Evolutionary conservation across 1,140 invertebrate species (phyloP).

Genomic region (Berghia stephanieae): DNA sequence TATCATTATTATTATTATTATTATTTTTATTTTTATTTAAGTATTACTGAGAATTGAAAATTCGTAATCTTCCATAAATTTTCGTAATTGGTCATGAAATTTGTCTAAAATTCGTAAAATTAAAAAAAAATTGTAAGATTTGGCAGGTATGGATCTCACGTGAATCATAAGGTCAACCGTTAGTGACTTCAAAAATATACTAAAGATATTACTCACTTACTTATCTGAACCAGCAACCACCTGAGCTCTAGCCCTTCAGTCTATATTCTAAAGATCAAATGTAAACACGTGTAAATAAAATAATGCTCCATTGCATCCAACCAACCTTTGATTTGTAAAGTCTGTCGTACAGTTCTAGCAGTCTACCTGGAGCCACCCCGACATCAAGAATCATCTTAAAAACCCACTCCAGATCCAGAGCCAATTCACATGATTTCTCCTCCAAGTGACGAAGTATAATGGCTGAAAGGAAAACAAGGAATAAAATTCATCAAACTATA

Average conservation of each 20-base stretch:
- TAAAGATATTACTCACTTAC: background rate
- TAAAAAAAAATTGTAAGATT: too few relatives aligned
- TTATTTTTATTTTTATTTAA: slow-evolving; percentile 1
- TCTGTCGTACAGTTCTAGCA: slow-evolving; percentile 69
- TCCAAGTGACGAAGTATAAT: slow-evolving; percentile 69
- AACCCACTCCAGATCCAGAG: slow-evolving; percentile 64
- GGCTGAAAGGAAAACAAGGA: slow-evolving; percentile 60
- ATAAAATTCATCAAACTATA: background rate
- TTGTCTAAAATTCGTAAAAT: too few relatives aligned
- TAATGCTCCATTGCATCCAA: background rate
- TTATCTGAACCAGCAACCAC: background rate
- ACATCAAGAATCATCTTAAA: slow-evolving; percentile 63
- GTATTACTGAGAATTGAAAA: too few relatives aligned
- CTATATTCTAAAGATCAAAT: background rate
- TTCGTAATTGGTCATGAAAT: too few relatives aligned
- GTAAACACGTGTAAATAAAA: background rate
- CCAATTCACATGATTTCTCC: slow-evolving; percentile 58
- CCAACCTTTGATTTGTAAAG: slow-evolving; percentile 66
- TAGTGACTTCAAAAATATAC: too few relatives aligned
- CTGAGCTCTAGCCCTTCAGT: background rate
- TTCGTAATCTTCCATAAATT: too few relatives aligned
- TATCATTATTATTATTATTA: background rate
- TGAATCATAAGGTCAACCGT: too few relatives aligned
- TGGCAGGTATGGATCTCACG: too few relatives aligned
- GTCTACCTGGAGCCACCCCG: slow-evolving; percentile 63